Evolutionary conservation across 1,140 invertebrate species (phyloP).

Genomic region (Chrysoperla carnea): DNA sequence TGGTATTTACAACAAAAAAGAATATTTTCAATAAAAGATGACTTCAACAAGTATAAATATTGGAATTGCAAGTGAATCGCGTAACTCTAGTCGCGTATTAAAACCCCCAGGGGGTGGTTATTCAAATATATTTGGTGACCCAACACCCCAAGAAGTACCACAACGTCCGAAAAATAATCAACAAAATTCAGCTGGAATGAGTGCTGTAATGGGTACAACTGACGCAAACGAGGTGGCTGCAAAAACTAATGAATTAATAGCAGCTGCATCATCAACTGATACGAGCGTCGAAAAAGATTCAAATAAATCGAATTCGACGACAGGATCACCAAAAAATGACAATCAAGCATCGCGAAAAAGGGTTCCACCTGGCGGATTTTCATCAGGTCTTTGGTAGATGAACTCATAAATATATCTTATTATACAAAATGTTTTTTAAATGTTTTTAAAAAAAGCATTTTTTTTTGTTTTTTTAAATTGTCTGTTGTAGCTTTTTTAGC

Average conservation of each 20-base stretch:
- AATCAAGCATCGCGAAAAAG: not conserved
- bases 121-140: not conserved
- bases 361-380: not conserved
- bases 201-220: not conserved
- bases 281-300: not conserved
- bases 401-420: too few relatives aligned
- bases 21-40: not conserved
- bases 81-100: not conserved
- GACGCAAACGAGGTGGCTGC: not conserved
- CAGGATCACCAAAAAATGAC: not conserved
- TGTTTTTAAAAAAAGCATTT: too few relatives aligned
- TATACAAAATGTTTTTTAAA: too few relatives aligned
- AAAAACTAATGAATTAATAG: too few relatives aligned
- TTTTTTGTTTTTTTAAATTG: too few relatives aligned
- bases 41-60: not conserved
- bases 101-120: not conserved
- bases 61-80: not conserved
- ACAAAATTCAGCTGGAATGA: not conserved
- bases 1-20: too few relatives aligned
- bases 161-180: not conserved
- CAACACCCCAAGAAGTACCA: not conserved
- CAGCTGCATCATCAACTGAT: too few relatives aligned
- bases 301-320: not conserved
- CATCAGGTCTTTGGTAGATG: not conserved
- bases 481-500: too few relatives aligned